A percentile compares a stretch with the other conserved stretches of the same genome.
Evolutionary conservation across 2,113 vertebrate species (phyloP).

Genomic region (Dasypus novemcinctus): DNA sequence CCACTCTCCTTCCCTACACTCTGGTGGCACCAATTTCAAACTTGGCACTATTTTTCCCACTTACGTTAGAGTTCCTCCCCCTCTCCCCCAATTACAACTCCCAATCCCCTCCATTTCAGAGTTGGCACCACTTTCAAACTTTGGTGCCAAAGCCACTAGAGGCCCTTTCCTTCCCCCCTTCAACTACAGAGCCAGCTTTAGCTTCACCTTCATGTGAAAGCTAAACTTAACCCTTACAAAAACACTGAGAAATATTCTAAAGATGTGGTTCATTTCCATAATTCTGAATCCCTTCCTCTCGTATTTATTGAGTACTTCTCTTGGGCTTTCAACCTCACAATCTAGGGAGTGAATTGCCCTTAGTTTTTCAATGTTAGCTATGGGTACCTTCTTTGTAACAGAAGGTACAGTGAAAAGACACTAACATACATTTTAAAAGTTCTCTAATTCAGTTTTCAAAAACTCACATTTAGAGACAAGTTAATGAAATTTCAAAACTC

Average conservation of each 20-base stretch:
- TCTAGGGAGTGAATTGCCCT: neutral
- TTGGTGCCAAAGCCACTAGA: too few species aligned
- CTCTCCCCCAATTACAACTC: too few species aligned
- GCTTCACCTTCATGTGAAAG: too few species aligned
- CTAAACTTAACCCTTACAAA: too few species aligned
- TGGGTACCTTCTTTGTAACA: conserved; percentile 8
- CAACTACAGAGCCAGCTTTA: too few species aligned
- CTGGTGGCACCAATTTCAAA: too few species aligned
- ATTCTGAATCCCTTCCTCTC: conserved; percentile 15
- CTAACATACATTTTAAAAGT: neutral
- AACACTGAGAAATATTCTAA: neutral
- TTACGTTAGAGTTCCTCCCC: too few species aligned
- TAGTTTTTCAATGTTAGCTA: neutral
- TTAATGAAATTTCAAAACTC: conserved; percentile 11
- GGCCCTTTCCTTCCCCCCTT: too few species aligned
- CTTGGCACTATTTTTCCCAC: too few species aligned
- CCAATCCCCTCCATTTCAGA: too few species aligned
- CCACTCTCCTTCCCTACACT: too few species aligned
- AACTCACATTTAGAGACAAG: neutral
- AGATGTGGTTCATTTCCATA: neutral
- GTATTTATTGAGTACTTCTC: neutral
- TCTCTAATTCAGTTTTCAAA: conserved; percentile 4
- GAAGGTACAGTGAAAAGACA: neutral
- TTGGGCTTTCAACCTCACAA: neutral
- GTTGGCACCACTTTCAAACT: too few species aligned